These are phyloP conservation scores for Epizoanthus ramosus DNA, from an alignment of 92 coral and sea anemone genomes.

Conservation along the genomic window DNA sequence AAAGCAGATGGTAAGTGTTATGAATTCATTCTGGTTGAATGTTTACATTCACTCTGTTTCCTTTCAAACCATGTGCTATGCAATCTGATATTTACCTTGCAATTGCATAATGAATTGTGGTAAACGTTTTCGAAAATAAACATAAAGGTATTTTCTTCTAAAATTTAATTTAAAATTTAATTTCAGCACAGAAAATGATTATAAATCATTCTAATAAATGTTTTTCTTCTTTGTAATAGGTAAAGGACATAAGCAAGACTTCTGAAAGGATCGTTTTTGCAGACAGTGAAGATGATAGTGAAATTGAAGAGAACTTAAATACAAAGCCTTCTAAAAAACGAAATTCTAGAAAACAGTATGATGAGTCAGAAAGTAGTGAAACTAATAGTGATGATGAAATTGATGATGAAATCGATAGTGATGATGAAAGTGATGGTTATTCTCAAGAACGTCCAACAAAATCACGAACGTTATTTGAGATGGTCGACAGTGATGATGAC, in stretches of 20 bases:
- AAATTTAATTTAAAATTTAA: no score
- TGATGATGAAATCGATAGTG: background rate
- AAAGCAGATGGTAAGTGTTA: conserved; percentile 32
- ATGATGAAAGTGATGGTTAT: background rate
- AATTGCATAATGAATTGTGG: no score
- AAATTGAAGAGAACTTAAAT: background rate
- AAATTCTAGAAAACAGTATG: background rate
- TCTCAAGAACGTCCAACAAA: background rate
- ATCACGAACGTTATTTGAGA: conserved; percentile 5
- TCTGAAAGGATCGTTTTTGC: background rate
- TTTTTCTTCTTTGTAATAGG: background rate
- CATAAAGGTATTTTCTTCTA: no score
- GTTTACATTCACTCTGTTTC: no score
- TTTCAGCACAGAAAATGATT: background rate
- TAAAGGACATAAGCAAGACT: background rate
- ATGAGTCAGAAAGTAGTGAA: background rate
- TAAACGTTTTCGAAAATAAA: no score
- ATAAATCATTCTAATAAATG: background rate
- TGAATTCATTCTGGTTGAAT: background rate
- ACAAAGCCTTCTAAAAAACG: background rate
- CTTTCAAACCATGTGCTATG: no score
- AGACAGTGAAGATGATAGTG: conserved; percentile 22
- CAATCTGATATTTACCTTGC: no score
- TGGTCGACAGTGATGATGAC: background rate
- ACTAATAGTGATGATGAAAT: background rate